Evolutionary conservation across 2,888 invertebrate species (phyloP).

Genomic region (Gnatocerus cornutus): DNA sequence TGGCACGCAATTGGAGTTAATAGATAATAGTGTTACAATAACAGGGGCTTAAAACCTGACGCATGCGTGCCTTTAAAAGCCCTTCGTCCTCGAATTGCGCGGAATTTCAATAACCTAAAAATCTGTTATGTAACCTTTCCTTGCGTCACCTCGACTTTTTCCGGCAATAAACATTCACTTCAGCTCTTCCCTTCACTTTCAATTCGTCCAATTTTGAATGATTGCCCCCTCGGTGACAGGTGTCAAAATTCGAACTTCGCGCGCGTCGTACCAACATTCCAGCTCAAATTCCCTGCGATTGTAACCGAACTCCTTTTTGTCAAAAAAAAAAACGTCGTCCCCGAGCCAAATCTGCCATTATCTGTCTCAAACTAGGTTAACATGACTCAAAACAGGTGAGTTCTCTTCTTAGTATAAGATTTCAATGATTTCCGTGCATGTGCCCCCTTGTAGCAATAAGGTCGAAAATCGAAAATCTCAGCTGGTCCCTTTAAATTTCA

Average conservation of each 20-base stretch:
- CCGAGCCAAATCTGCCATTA: constrained; percentile 6
- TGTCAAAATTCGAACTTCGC: constrained; percentile 18
- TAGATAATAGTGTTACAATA: too few relatives aligned
- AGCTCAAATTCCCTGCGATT: constrained; percentile 1
- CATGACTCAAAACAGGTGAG: constrained; percentile 61
- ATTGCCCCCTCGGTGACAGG: too few relatives aligned
- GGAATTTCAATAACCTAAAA: not conserved
- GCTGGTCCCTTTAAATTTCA: constrained; percentile 68
- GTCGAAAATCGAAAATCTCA: constrained; percentile 17
- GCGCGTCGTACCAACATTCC: constrained; percentile 10
- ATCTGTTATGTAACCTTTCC: not conserved
- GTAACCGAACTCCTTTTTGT: constrained; percentile 23
- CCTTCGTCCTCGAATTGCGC: not conserved
- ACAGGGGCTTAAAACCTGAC: too few relatives aligned
- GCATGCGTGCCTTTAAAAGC: too few relatives aligned
- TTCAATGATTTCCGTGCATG: not conserved
- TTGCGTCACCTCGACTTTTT: constrained; percentile 5
- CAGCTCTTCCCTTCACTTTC: not conserved
- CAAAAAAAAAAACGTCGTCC: constrained; percentile 22
- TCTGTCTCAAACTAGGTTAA: constrained; percentile 14
- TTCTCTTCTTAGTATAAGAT: not conserved
- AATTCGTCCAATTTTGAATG: too few relatives aligned
- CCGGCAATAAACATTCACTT: constrained; percentile 1
- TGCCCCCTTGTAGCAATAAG: constrained; percentile 3
- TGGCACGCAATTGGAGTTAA: too few relatives aligned